These are phyloP conservation scores for Pyrochroa serraticornis DNA, from an alignment of 2,888 invertebrate genomes.

Conservation along the genomic window DNA sequence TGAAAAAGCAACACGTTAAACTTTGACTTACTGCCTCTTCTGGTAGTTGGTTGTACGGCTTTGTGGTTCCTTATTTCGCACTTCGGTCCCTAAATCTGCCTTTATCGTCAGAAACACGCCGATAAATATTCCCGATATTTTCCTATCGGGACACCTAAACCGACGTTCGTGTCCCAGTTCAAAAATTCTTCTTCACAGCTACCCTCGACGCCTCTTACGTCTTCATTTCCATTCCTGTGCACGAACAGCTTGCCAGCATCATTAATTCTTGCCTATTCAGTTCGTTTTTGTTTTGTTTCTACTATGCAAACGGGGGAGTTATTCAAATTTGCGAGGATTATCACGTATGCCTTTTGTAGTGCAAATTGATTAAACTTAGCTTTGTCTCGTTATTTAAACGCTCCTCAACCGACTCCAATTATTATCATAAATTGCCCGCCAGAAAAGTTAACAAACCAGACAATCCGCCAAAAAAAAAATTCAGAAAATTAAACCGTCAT, in stretches of 20 bases:
- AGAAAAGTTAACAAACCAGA: background rate
- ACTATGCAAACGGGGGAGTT: slow-evolving; percentile 22
- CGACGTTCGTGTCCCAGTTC: background rate
- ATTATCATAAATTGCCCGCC: no score
- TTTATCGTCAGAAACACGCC: no score
- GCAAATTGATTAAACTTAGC: slow-evolving; percentile 25
- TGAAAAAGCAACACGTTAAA: slow-evolving; percentile 1
- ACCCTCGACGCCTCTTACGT: slow-evolving; percentile 12
- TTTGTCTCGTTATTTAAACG: slow-evolving; percentile 2
- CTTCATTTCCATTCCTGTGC: slow-evolving; percentile 2
- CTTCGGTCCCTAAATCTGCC: no score
- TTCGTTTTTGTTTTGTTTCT: slow-evolving; percentile 20
- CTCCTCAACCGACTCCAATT: background rate
- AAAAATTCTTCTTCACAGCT: slow-evolving; percentile 7
- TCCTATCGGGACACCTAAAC: no score
- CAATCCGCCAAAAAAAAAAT: background rate
- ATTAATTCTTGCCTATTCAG: slow-evolving; percentile 23
- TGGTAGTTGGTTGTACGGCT: no score
- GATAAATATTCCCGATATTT: no score
- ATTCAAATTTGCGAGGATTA: slow-evolving; percentile 25
- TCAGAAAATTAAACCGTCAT: background rate
- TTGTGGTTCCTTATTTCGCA: no score
- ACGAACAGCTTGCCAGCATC: slow-evolving; percentile 21
- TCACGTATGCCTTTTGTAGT: slow-evolving; percentile 26
- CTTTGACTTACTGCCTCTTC: no score